Conservation (phyloP, 2,888 invertebrate genomes). For the Apotomis turbidana region DNA sequence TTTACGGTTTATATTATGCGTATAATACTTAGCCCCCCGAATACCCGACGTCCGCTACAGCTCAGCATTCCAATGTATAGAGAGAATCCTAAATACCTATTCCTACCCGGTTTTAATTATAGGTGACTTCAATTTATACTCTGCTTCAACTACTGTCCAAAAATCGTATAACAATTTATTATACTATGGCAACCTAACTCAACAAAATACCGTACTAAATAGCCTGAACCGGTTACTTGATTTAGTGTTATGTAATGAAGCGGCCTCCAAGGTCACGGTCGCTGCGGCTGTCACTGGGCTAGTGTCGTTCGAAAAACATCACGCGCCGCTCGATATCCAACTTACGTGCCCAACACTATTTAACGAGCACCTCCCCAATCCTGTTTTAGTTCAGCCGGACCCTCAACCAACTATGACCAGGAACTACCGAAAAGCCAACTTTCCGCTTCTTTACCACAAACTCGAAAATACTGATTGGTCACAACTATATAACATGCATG, state of each 20-base stretch:
- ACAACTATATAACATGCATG: background rate
- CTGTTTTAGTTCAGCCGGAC: too few relatives aligned
- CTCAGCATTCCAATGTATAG: too few relatives aligned
- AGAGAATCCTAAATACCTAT: too few relatives aligned
- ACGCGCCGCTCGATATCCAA: background rate
- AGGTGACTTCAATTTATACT: too few relatives aligned
- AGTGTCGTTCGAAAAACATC: constrained; percentile 13
- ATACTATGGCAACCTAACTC: too few relatives aligned
- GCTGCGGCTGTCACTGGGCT: constrained; percentile 2
- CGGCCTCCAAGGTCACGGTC: background rate
- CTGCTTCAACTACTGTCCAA: too few relatives aligned
- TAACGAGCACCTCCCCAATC: background rate
- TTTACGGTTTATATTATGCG: too few relatives aligned
- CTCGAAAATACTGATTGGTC: constrained; percentile 6
- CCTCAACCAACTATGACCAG: background rate
- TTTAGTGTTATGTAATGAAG: background rate
- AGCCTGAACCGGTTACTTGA: background rate
- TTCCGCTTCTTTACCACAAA: background rate
- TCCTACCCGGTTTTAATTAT: too few relatives aligned
- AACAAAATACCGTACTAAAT: too few relatives aligned
- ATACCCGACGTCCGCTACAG: too few relatives aligned
- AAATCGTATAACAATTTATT: too few relatives aligned
- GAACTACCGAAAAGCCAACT: constrained; percentile 4
- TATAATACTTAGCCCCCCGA: too few relatives aligned
- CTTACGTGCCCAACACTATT: constrained; percentile 1